Conservation (phyloP, 2,888 invertebrate species). For the Cyrtodaria siliqua region DNA sequence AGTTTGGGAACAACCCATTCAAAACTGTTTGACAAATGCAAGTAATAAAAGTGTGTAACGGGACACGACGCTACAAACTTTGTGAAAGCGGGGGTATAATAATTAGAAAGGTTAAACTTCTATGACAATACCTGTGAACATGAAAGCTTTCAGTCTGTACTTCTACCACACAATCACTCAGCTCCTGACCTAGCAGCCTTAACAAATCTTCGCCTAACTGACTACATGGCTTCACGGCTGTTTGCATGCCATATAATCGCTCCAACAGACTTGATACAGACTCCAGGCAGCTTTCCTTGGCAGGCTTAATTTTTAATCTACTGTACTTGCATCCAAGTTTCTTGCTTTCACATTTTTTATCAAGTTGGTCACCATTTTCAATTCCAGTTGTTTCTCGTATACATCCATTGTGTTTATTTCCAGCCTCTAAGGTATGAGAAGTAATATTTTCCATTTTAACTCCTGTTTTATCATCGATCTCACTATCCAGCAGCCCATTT, state of each 20-base stretch:
- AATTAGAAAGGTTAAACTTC: no score
- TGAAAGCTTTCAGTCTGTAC: slow-evolving; percentile 68
- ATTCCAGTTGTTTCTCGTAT: not conserved
- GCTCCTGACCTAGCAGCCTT: slow-evolving; percentile 62
- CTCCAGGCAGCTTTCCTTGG: slow-evolving; percentile 1
- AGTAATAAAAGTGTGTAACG: no score
- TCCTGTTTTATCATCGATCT: no score
- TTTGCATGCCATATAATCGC: slow-evolving; percentile 18
- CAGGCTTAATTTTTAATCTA: slow-evolving; percentile 3
- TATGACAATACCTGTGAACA: slow-evolving; percentile 75
- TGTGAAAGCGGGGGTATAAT: no score
- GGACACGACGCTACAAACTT: no score
- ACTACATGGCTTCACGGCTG: slow-evolving; percentile 61
- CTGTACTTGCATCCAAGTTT: no score
- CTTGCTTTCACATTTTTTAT: not conserved
- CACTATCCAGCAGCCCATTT: not conserved
- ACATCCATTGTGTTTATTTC: not conserved
- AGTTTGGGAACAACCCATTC: no score
- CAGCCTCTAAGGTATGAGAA: no score
- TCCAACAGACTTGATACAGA: slow-evolving; percentile 7
- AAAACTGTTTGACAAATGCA: no score
- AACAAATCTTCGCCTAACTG: slow-evolving; percentile 73
- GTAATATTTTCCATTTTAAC: no score
- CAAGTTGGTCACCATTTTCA: not conserved
- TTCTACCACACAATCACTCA: slow-evolving; percentile 67